Base-by-base conservation (phyloP, 1,140 invertebrate genomes). In the Chrysoperla carnea region DNA sequence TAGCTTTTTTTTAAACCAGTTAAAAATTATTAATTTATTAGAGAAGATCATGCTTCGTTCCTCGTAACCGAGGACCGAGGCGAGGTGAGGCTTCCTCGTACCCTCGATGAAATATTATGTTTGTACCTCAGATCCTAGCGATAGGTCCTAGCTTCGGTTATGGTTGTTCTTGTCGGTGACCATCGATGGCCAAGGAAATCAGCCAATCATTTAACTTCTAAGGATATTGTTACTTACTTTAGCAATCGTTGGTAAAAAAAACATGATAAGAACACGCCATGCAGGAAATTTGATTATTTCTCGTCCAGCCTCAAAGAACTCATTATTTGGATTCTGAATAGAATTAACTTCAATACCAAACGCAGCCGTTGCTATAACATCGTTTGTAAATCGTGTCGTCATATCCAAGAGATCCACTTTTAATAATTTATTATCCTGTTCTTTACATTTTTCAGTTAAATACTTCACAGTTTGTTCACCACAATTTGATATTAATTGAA, bases 271-370 rank as follows among this genome's bases (percentile, higher is more conserved):
- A 23, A 23, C 2, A 3, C 17, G 17, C 17, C 17, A 23, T 5
- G 5, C 5, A 3, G 2, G 17, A 39, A 46, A 31, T 15, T 42
- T 28, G 4, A 8, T 23, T 1, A 36, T 9, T 1, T 36, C 43
- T 47, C 38, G 38, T 27, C 42, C 48, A n/a, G 31, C 28, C 33
- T 36, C 27, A 35, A 14, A 43, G n/a, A 52, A 50, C 28, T 47
- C 41, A 14, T 46, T 42, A 8, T 55, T 36, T 11, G 15, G 35
- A n/a, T 17, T 55, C 41, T 23, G 49, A 23, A 57, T 43, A 15
- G 46, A 45, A 43, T 72, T 60, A 0, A 70, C 58, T 43, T 68
- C 60, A 1, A 70, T 49, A 0, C 69, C 69, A 48, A 70, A 72
- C 6, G 61, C 65, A 1, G 56, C 59, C 0, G 57, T 58, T 0